These are phyloP conservation scores for Isotomurus palustris DNA, from an alignment of 2,888 invertebrate species.

Conservation along the genomic window DNA sequence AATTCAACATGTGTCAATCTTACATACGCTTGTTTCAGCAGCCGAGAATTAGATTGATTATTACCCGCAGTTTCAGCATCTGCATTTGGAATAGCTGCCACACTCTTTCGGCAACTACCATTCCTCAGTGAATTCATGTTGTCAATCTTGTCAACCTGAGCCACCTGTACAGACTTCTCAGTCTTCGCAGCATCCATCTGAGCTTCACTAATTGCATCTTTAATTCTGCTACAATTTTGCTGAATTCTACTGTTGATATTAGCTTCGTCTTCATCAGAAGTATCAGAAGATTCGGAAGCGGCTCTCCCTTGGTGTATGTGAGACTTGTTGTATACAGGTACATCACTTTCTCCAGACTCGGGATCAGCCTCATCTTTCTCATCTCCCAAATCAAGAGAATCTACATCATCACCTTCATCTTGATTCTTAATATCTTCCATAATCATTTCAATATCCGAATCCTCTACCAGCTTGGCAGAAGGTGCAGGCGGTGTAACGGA, in stretches of 20 bases:
- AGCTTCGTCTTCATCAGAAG: neutral
- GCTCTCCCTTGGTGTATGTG: conserved; percentile 4
- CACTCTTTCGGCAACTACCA: neutral
- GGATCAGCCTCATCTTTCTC: conserved; percentile 19
- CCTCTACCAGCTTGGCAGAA: too few relatives aligned
- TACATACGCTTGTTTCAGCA: too few relatives aligned
- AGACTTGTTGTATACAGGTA: conserved; percentile 16
- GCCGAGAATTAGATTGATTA: too few relatives aligned
- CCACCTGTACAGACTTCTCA: neutral
- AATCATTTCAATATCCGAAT: too few relatives aligned
- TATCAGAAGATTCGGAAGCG: neutral
- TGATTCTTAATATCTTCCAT: too few relatives aligned
- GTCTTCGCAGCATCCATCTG: neutral
- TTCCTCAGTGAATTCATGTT: neutral
- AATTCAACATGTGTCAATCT: too few relatives aligned
- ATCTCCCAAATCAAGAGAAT: neutral
- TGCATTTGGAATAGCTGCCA: neutral
- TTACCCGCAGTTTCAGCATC: too few relatives aligned
- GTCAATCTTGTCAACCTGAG: neutral
- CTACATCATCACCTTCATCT: too few relatives aligned
- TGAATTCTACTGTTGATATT: neutral
- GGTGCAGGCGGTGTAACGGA: neutral
- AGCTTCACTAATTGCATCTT: neutral
- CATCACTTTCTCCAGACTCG: conserved; percentile 19
- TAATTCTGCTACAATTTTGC: neutral